Evolutionary conservation across 2,888 invertebrate genomes (phyloP).

Genomic region (Pecten maximus): DNA sequence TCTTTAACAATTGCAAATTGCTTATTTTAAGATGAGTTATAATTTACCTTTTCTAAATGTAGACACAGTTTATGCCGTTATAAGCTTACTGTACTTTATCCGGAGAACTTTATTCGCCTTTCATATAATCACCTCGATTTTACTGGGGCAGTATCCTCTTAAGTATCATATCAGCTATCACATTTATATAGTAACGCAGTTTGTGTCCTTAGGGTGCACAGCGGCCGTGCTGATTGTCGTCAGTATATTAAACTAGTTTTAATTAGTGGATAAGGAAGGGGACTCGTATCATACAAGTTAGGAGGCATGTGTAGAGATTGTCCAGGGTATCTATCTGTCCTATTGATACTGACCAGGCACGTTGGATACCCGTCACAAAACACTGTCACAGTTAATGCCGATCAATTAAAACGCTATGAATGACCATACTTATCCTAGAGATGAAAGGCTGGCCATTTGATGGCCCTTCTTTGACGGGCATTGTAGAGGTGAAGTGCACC

Average conservation of each 20-base stretch:
- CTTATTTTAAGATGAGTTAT: too few relatives aligned
- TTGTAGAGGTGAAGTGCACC: background rate
- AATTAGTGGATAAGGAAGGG: background rate
- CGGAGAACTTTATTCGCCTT: too few relatives aligned
- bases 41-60: too few relatives aligned
- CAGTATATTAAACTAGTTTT: background rate
- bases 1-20: too few relatives aligned
- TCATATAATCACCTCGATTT: background rate
- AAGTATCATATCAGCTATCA: background rate
- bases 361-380: background rate
- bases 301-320: background rate
- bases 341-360: conserved; percentile 13
- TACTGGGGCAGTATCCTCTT: background rate
- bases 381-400: background rate
- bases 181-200: background rate
- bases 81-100: background rate
- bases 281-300: background rate
- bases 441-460: conserved; percentile 7
- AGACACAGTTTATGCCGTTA: too few relatives aligned
- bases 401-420: conserved; percentile 33
- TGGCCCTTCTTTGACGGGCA: conserved; percentile 3
- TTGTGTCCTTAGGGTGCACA: background rate
- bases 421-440: background rate
- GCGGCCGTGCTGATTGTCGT: background rate
- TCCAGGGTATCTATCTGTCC: background rate